Conservation (phyloP, 2,888 invertebrate species). For the Heteropelma amictum region DNA sequence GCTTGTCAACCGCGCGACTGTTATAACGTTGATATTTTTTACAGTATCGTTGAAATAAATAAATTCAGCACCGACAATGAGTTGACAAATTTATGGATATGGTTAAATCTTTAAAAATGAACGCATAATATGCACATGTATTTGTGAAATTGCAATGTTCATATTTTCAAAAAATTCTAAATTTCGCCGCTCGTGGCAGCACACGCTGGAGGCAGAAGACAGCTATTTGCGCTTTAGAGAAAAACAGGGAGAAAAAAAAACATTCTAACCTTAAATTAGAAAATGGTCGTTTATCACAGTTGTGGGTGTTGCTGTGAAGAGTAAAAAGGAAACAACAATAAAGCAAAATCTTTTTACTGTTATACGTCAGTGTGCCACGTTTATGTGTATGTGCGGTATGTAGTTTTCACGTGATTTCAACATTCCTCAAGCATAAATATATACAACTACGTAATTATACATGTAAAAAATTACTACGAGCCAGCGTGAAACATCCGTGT, state of each 20-base stretch:
- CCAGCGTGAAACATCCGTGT: constrained; percentile 28
- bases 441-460: constrained; percentile 32
- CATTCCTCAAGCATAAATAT: constrained; percentile 31
- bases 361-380: constrained; percentile 50
- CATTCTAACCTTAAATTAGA: constrained; percentile 63
- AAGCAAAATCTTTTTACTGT: constrained; percentile 51
- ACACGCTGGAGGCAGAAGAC: neutral
- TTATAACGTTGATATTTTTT: too few relatives aligned
- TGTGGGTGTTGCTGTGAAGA: constrained; percentile 66
- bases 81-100: too few relatives aligned
- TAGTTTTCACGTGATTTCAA: constrained; percentile 49
- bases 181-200: constrained; percentile 12
- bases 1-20: too few relatives aligned
- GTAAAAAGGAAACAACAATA: constrained; percentile 60
- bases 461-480: constrained; percentile 27
- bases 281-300: constrained; percentile 69
- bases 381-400: constrained; percentile 57
- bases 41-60: too few relatives aligned
- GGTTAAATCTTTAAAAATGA: too few relatives aligned
- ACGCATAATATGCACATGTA: too few relatives aligned
- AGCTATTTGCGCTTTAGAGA: neutral
- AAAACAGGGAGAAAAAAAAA: constrained; percentile 51
- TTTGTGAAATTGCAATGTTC: too few relatives aligned
- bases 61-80: too few relatives aligned
- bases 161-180: neutral